phyloP scores from a whole-genome alignment of 2,888 invertebrate genomes.

The Dilophus febrilis region DNA sequence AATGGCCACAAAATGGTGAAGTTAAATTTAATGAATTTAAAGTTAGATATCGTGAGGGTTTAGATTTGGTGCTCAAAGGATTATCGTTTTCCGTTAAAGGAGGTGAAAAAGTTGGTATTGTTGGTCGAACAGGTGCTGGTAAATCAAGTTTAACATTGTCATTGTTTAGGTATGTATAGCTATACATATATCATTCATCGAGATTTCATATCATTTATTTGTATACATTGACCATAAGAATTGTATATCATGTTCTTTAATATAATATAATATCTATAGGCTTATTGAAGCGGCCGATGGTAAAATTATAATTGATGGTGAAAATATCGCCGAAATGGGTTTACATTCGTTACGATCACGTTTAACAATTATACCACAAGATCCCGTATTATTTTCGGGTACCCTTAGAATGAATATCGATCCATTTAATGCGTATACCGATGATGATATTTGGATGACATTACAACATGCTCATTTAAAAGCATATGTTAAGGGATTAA shows the following conservation, averaged over 20 bases:
- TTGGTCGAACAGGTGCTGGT: conserved; percentile 80
- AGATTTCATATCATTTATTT: not conserved
- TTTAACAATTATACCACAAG: conserved; percentile 36
- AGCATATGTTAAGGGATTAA: conserved; percentile 17
- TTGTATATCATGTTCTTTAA: no score
- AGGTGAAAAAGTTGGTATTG: conserved; percentile 80
- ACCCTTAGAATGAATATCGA: conserved; percentile 38
- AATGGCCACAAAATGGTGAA: conserved; percentile 70
- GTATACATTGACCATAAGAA: no score
- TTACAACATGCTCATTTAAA: conserved; percentile 36
- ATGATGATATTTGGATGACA: conserved; percentile 35
- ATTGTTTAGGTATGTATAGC: conserved; percentile 45
- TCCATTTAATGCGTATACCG: conserved; percentile 32
- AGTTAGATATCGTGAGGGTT: conserved; percentile 69
- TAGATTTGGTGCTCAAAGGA: conserved; percentile 71
- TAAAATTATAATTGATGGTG: conserved; percentile 28
- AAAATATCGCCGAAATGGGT: conserved; percentile 28
- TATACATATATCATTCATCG: not conserved
- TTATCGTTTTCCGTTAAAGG: conserved; percentile 61
- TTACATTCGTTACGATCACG: conserved; percentile 29
- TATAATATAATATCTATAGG: conserved; percentile 30
- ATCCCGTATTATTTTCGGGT: conserved; percentile 41
- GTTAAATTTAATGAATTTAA: conserved; percentile 67
- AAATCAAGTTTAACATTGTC: conserved; percentile 79
- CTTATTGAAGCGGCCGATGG: conserved; percentile 47